Evolutionary conservation across 2,888 invertebrate genomes (phyloP), one percentile per base, ranked within the genome.

Genomic region (Cataglyphis livida): DNA sequence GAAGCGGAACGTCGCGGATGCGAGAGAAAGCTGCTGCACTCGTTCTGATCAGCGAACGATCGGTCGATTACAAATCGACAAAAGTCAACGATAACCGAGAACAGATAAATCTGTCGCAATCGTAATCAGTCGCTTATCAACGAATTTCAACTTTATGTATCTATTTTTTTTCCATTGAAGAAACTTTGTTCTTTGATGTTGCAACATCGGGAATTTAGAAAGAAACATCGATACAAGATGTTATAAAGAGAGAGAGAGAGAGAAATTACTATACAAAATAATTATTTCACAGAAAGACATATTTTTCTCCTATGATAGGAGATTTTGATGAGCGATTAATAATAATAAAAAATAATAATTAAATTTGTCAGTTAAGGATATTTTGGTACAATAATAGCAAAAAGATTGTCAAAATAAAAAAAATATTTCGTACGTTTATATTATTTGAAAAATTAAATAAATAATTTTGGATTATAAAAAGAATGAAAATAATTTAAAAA

Each of bases 1-100:
- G 81, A 81, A 81, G 64, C 74, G 74, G 64, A 81, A 64, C 62
- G 48, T 81, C 61, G 73, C 61, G 61, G 81, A 61, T 76, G 76
- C 71, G 83, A 70, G 83, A 84, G 82, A 81, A 85, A 83, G 89
- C 85, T 81, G 73, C 79, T 78, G 84, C 83, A 61, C 74, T 86
- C 86, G 87, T 87, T 59, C 65, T 41, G 25, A 71, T 76, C 68
- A n/a, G 12, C 51, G 4, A 68, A 66, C 54, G 76, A 54, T 66
- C n/a, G n/a, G 35, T 38, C 71, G 41, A 15, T 21, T n/a, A 32
- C 28, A 54, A 68, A 59, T 10, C 25, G 1, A 32, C 6, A 78
- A 70, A 44, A 54, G 25, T 21, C 54, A 15, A 6, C 38, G 51
- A 76, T 38, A 66, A 3, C 18, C 65, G 65, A 25, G 65, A 38